Percentiles rank a stretch among this genome's conserved stretches.
Evolutionary conservation across 2,888 invertebrate genomes (phyloP).

Genomic region (Schizotus pectinicornis): DNA sequence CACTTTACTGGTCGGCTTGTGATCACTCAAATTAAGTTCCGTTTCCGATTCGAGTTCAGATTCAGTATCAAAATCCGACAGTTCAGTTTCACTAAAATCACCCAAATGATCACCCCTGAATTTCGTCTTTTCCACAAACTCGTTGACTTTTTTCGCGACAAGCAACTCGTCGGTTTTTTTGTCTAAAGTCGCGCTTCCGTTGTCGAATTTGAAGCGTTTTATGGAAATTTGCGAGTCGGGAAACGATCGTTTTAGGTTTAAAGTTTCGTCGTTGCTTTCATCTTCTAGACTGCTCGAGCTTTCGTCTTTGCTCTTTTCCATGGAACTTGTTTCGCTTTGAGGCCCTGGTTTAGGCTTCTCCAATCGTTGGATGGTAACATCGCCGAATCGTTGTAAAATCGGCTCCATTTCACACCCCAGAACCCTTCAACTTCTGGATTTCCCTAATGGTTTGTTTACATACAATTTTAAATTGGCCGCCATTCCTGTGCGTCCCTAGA

Average conservation of each 20-base stretch:
- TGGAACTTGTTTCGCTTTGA: conserved; percentile 35
- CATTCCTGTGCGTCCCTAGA: conserved; percentile 40
- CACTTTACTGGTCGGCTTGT: conserved; percentile 43
- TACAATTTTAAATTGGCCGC: conserved; percentile 48
- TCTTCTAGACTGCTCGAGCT: conserved; percentile 39
- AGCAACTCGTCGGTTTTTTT: conserved; percentile 28
- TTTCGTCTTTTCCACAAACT: conserved; percentile 23
- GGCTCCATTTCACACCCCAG: conserved; percentile 57
- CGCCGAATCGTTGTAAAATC: conserved; percentile 64
- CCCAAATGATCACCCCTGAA: conserved; percentile 28
- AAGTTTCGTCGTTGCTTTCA: conserved; percentile 41
- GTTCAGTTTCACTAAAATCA: conserved; percentile 51
- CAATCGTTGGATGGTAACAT: conserved; percentile 66
- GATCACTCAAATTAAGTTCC: conserved; percentile 47
- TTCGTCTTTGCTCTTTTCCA: conserved; percentile 40
- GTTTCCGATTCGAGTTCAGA: conserved; percentile 57
- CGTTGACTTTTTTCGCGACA: conserved; percentile 18
- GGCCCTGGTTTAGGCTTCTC: conserved; percentile 51
- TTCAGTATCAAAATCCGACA: conserved; percentile 55
- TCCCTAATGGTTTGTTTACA: conserved; percentile 40
- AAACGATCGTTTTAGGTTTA: conserved; percentile 40
- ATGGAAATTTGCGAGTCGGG: conserved; percentile 40
- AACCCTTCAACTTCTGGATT: neutral
- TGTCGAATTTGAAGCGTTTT: conserved; percentile 46
- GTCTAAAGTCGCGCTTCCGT: conserved; percentile 33